Evolutionary conservation across 2,797 vertebrate species (phyloP).

Genomic region (Crocidura indochinensis): DNA sequence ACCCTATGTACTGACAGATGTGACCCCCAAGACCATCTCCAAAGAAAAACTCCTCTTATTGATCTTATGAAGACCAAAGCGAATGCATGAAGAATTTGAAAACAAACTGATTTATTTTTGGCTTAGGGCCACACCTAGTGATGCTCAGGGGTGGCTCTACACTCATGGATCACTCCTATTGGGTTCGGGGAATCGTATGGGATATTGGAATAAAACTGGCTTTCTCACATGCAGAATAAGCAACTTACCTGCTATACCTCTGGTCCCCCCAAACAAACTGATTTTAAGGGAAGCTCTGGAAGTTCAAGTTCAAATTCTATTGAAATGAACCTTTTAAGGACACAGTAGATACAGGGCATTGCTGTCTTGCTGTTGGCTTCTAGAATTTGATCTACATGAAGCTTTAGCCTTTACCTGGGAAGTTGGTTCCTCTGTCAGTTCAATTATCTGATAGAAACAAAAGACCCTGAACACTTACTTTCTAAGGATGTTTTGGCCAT

Average conservation of each 20-base stretch:
- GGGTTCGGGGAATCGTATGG: too few relatives aligned
- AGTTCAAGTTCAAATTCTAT: conserved; percentile 35
- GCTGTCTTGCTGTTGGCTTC: neutral
- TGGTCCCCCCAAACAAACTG: neutral
- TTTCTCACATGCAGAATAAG: too few relatives aligned
- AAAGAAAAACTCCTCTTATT: too few relatives aligned
- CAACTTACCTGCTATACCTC: too few relatives aligned
- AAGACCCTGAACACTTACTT: neutral
- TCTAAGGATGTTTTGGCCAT: neutral
- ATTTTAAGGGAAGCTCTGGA: conserved; percentile 40
- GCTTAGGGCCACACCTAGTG: too few relatives aligned
- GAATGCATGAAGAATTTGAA: neutral
- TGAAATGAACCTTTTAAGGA: neutral
- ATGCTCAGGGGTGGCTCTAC: too few relatives aligned
- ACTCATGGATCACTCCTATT: too few relatives aligned
- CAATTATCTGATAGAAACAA: neutral
- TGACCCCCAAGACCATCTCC: too few relatives aligned
- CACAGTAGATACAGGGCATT: neutral
- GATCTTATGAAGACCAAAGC: neutral
- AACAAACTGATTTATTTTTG: neutral
- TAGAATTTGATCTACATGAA: neutral
- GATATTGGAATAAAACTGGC: too few relatives aligned
- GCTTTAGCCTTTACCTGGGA: rapidly evolving
- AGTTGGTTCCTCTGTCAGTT: neutral
- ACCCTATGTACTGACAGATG: too few relatives aligned